phyloP scores from a whole-genome alignment of 1,140 invertebrate genomes.

The Drepana arcuata region DNA sequence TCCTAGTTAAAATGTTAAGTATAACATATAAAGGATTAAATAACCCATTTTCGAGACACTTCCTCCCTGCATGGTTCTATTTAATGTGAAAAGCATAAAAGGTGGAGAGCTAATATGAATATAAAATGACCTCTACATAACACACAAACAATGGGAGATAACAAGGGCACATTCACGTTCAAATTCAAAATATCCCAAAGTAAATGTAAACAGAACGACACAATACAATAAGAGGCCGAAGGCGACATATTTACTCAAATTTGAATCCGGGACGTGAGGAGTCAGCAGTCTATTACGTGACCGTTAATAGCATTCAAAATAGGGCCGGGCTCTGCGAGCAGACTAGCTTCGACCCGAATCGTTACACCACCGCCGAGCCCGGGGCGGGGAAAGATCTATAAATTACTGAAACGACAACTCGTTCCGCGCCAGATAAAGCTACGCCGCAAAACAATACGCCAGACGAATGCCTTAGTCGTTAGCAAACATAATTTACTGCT shows the following conservation, averaged over 20 bases:
- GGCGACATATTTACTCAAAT: constrained; percentile 50
- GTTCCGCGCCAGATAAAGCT: constrained; percentile 64
- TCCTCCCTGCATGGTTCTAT: constrained; percentile 3
- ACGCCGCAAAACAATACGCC: constrained; percentile 62
- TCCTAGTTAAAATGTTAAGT: too few species aligned
- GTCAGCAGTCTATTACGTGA: constrained; percentile 52
- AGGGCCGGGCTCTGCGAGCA: constrained; percentile 18
- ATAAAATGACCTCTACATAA: constrained; percentile 15
- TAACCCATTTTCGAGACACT: constrained; percentile 21
- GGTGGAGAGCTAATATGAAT: not conserved
- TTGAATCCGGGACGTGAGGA: constrained; percentile 48
- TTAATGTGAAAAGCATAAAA: constrained; percentile 1
- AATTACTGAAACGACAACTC: constrained; percentile 67
- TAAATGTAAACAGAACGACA: constrained; percentile 36
- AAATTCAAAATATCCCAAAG: constrained; percentile 28
- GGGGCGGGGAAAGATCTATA: constrained; percentile 63
- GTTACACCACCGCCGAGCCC: constrained; percentile 31
- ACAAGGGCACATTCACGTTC: constrained; percentile 22
- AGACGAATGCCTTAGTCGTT: constrained; percentile 54
- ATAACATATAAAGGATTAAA: too few species aligned
- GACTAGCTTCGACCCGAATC: constrained; percentile 38
- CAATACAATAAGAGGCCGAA: constrained; percentile 33
- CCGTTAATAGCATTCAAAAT: constrained; percentile 50
- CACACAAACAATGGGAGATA: constrained; percentile 24
- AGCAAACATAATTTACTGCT: constrained; percentile 37